Conservation (phyloP, 2,797 vertebrate species). For the Melanotaenia nigrans region DNA sequence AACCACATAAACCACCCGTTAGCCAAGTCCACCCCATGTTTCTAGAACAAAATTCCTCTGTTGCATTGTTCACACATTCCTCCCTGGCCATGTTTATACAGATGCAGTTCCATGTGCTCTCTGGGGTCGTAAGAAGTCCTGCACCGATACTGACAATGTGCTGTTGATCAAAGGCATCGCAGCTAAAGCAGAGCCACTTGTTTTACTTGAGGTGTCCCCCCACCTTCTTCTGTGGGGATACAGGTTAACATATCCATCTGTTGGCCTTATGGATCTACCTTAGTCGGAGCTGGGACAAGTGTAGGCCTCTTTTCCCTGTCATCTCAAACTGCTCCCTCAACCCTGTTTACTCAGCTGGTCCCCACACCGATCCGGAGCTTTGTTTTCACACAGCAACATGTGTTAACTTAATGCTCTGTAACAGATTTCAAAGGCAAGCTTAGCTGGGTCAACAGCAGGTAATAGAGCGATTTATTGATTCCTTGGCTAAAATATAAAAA, state of each 20-base stretch:
- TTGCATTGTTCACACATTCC: conserved; percentile 92
- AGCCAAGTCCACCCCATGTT: conserved; percentile 67
- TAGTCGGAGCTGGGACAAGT: conserved; percentile 83
- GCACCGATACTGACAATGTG: conserved; percentile 87
- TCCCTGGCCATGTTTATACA: conserved; percentile 94
- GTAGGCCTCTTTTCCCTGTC: conserved; percentile 69
- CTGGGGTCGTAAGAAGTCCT: conserved; percentile 76
- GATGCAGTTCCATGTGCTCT: conserved; percentile 92
- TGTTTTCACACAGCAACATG: conserved; percentile 86
- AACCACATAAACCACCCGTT: conserved; percentile 75
- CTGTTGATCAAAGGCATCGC: conserved; percentile 94
- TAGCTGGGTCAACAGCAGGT: conserved; percentile 82
- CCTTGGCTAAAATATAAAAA: conserved; percentile 37
- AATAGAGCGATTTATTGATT: conserved; percentile 82
- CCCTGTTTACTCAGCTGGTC: conserved; percentile 87
- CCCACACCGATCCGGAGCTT: conserved; percentile 76
- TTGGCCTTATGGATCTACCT: conserved; percentile 88
- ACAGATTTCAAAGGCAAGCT: conserved; percentile 83
- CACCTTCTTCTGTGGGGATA: conserved; percentile 78
- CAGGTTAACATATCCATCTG: conserved; percentile 93
- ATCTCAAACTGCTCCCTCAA: conserved; percentile 55
- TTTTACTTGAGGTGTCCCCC: conserved; percentile 81
- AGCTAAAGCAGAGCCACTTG: conserved; percentile 89
- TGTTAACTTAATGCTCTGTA: conserved; percentile 87
- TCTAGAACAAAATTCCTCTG: conserved; percentile 85